These are phyloP conservation scores for Heliconius ethilla DNA, from an alignment of 2,888 invertebrate genomes.

Conservation along the genomic window DNA sequence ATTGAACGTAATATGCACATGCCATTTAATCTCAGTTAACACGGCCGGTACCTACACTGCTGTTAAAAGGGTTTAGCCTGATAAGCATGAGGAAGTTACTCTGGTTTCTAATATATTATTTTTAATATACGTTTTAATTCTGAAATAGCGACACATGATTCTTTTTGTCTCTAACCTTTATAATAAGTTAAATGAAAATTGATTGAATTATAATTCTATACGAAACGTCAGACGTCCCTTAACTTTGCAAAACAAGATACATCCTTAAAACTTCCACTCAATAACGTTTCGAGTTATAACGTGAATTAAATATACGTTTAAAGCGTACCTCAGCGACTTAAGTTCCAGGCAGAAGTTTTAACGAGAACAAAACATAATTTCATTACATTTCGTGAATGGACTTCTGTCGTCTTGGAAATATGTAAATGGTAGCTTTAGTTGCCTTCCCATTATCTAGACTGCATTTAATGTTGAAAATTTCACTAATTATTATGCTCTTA, in stretches of 20 bases:
- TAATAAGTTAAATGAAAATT: not conserved
- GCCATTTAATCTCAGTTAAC: no score
- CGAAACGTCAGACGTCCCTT: not conserved
- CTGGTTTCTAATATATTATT: no score
- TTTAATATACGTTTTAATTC: no score
- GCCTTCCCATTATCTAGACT: constrained; percentile 4
- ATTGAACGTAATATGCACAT: no score
- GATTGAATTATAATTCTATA: not conserved
- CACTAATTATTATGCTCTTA: not conserved
- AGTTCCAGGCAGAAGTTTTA: constrained; percentile 29
- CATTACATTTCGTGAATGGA: constrained; percentile 31
- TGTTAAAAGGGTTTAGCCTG: no score
- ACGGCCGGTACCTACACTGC: no score
- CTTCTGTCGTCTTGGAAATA: constrained; percentile 26
- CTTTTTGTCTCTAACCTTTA: not conserved
- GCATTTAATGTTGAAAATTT: constrained; percentile 12
- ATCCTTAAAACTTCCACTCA: constrained; percentile 5
- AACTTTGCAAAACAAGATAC: not conserved
- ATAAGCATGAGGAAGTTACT: no score
- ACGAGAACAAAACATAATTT: constrained; percentile 31
- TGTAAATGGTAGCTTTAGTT: constrained; percentile 30
- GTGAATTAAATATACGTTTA: constrained; percentile 19
- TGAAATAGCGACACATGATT: no score
- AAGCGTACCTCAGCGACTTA: constrained; percentile 24
- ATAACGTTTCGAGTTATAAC: constrained; percentile 7